These are phyloP conservation scores for Gymnodraco acuticeps DNA, from an alignment of 2,797 vertebrate species.

Conservation along the genomic window DNA sequence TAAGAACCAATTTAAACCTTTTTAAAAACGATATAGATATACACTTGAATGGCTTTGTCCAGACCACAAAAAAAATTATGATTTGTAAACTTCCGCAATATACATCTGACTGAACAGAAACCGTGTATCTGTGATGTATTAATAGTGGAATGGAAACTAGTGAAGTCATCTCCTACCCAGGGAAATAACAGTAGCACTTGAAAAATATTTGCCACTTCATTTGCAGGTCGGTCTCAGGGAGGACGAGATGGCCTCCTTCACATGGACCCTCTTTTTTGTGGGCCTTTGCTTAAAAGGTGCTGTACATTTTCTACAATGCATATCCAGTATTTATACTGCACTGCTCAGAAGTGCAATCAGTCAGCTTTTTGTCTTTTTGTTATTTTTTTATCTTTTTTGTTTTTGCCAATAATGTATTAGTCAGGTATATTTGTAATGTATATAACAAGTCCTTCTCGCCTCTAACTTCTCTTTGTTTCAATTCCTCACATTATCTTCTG, in stretches of 20 bases:
- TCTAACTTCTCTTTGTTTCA: background rate
- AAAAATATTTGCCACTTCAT: constrained; percentile 25
- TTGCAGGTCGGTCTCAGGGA: constrained; percentile 20
- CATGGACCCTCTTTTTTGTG: constrained; percentile 33
- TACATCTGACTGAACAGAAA: background rate
- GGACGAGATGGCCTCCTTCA: constrained; percentile 46
- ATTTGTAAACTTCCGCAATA: constrained; percentile 8
- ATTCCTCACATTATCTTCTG: background rate
- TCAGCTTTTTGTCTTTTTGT: background rate
- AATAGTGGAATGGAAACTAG: constrained; percentile 65
- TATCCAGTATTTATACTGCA: background rate
- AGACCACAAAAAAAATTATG: background rate
- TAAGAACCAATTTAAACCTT: too few relatives aligned
- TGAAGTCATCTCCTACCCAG: constrained; percentile 10
- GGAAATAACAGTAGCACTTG: background rate
- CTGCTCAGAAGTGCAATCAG: background rate
- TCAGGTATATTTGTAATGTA: background rate
- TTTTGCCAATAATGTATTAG: background rate
- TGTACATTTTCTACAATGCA: background rate
- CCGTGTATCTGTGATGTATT: background rate
- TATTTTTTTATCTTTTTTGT: background rate
- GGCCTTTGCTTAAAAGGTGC: constrained; percentile 56
- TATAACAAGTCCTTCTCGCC: background rate
- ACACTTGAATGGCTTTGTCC: too few relatives aligned
- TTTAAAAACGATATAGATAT: too few relatives aligned